phyloP scores from a whole-genome alignment of 2,888 invertebrate species.

The Dendrolimus pini region DNA sequence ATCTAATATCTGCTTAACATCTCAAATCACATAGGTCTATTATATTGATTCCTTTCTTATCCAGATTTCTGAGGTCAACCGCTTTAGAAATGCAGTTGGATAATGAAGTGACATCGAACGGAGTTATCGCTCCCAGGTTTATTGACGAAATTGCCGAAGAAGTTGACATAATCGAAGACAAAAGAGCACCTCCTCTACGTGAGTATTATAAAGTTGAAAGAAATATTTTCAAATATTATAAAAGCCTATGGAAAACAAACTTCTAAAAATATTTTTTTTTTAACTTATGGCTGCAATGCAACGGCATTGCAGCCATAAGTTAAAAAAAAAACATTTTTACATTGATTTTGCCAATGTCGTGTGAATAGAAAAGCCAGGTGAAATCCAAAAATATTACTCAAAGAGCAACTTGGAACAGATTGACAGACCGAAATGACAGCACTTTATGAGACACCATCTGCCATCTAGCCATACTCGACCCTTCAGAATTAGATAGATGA shows the following conservation, averaged over 20 bases:
- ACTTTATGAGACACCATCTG: too few species aligned
- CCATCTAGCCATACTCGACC: too few species aligned
- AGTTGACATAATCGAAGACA: slow-evolving; percentile 88
- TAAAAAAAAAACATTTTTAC: too few species aligned
- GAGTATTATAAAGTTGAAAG: slow-evolving; percentile 49
- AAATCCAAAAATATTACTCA: background rate
- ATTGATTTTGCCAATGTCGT: too few species aligned
- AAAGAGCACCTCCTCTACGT: slow-evolving; percentile 88
- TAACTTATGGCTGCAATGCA: too few species aligned
- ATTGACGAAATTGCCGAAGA: slow-evolving; percentile 90
- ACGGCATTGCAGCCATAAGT: too few species aligned
- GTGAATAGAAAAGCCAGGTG: too few species aligned
- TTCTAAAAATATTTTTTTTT: background rate
- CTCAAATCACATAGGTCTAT: too few species aligned
- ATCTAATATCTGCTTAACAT: too few species aligned
- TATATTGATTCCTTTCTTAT: background rate
- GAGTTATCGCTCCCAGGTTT: slow-evolving; percentile 86
- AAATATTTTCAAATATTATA: too few species aligned
- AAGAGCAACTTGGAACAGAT: background rate
- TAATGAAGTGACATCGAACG: slow-evolving; percentile 84
- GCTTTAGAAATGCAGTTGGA: slow-evolving; percentile 85
- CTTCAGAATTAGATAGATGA: too few species aligned
- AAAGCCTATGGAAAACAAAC: too few species aligned
- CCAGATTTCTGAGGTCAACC: slow-evolving; percentile 85
- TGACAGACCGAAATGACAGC: background rate